Evolutionary conservation across 2,797 vertebrate species (phyloP).

Genomic region (Stomatorhinus walkeri): DNA sequence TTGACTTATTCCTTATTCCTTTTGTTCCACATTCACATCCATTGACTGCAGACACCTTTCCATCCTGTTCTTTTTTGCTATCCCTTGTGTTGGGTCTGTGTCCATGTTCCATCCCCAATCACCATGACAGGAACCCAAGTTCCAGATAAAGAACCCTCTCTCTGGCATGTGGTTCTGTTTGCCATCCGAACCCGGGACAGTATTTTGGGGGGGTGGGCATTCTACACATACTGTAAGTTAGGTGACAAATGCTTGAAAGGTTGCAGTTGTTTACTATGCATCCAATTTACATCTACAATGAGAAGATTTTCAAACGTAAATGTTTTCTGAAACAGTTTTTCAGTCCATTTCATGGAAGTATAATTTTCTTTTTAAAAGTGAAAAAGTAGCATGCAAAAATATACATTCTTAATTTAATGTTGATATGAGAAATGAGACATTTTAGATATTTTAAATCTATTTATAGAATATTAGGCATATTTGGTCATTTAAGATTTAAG

Average conservation of each 20-base stretch:
- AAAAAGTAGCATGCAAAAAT: neutral
- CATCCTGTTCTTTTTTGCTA: neutral
- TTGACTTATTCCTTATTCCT: neutral
- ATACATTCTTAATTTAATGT: neutral
- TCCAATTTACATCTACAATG: neutral
- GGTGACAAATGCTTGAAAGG: neutral
- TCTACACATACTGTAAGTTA: neutral
- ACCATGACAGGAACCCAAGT: neutral
- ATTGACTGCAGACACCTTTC: neutral
- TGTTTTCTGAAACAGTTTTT: neutral
- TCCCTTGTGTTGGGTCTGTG: neutral
- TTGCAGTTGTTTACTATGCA: neutral
- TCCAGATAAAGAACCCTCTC: neutral
- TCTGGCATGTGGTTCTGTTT: neutral
- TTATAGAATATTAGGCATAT: neutral
- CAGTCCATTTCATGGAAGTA: neutral
- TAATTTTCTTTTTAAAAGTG: neutral
- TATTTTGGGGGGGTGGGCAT: neutral
- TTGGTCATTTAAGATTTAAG: neutral
- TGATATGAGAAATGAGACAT: no score
- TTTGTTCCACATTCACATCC: neutral
- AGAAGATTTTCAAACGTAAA: neutral
- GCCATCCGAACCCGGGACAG: neutral
- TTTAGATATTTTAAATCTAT: neutral
- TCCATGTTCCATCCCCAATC: neutral